Evolutionary conservation across 2,888 invertebrate genomes (phyloP).

Genomic region (Stomorhina lunata): DNA sequence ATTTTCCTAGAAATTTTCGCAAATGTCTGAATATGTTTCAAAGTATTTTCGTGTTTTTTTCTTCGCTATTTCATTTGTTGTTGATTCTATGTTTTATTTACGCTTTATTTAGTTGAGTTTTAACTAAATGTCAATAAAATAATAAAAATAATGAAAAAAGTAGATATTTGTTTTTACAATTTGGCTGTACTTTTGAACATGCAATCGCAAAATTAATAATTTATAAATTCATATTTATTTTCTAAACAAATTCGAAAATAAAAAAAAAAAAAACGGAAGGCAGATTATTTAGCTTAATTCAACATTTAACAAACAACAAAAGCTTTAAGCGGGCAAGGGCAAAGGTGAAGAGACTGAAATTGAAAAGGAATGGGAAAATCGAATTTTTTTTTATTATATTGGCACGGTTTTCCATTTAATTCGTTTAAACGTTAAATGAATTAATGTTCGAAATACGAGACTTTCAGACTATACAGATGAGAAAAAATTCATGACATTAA

Average conservation of each 20-base stretch:
- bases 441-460: too few relatives aligned
- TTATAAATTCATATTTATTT: slow-evolving; percentile 46
- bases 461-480: too few relatives aligned
- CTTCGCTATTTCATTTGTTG: neutral
- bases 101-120: neutral
- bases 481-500: neutral
- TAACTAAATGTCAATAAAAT: slow-evolving; percentile 38
- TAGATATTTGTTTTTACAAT: slow-evolving; percentile 7
- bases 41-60: neutral
- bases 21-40: neutral
- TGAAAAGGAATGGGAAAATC: too few relatives aligned
- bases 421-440: neutral
- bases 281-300: slow-evolving; percentile 1
- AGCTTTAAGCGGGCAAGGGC: neutral
- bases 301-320: too few relatives aligned
- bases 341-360: neutral
- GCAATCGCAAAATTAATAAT: slow-evolving; percentile 50
- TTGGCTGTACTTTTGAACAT: slow-evolving; percentile 26
- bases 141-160: too few relatives aligned
- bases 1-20: neutral
- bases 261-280: too few relatives aligned
- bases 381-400: neutral
- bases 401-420: neutral
- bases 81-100: neutral
- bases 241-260: too few relatives aligned